Evolutionary conservation across 2,888 invertebrate species (phyloP).

Genomic region (Amorpha juglandis): DNA sequence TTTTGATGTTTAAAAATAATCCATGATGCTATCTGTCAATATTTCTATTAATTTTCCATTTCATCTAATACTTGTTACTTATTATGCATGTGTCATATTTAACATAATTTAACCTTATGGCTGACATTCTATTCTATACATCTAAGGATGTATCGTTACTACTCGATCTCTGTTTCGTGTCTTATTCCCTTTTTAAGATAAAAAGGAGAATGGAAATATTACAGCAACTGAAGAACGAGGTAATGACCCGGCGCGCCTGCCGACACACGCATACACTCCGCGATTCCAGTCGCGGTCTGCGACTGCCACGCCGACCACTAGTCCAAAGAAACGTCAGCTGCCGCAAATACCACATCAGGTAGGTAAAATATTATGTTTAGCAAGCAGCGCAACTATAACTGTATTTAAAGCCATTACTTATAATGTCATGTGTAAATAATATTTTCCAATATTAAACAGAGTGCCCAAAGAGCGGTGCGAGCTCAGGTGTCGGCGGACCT

Average conservation of each 20-base stretch:
- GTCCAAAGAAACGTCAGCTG: slow-evolving; percentile 97
- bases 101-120: not conserved
- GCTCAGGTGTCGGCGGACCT: slow-evolving; percentile 89
- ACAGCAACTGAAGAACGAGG: slow-evolving; percentile 67
- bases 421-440: not conserved
- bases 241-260: slow-evolving; percentile 67
- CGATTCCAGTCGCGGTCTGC: slow-evolving; percentile 93
- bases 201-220: slow-evolving; percentile 39
- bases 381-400: not conserved
- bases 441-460: slow-evolving; percentile 53
- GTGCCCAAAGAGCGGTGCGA: slow-evolving; percentile 86
- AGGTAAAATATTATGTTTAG: slow-evolving; percentile 26
- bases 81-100: slow-evolving; percentile 12
- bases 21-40: slow-evolving; percentile 1
- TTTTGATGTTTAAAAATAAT: not conserved
- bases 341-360: slow-evolving; percentile 93
- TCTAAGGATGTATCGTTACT: not conserved
- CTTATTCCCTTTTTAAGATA: not conserved
- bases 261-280: slow-evolving; percentile 85
- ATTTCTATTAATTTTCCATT: slow-evolving; percentile 5
- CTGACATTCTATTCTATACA: not conserved
- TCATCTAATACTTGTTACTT: slow-evolving; percentile 17
- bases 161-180: slow-evolving; percentile 10
- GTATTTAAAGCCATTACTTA: not conserved
- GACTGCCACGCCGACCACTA: slow-evolving; percentile 96